Evolutionary conservation across 2,888 invertebrate genomes (phyloP).

Genomic region (Micoletzkya japonica): DNA sequence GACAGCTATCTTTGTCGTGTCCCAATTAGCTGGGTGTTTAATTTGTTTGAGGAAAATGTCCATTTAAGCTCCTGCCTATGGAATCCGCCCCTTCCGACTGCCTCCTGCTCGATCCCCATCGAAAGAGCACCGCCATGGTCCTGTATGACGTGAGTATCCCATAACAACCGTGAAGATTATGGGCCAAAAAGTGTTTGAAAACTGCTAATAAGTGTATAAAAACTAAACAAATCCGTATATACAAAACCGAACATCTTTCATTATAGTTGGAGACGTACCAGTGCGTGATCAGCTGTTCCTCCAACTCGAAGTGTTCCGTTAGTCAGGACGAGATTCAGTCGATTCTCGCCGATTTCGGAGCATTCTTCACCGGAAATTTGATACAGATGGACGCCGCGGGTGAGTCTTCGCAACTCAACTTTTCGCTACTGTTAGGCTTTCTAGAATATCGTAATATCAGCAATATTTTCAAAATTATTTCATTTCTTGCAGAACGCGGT

Average conservation of each 20-base stretch:
- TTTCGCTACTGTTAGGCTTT: no score
- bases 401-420: no score
- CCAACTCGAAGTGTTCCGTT: slow-evolving; percentile 36
- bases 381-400: no score
- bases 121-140: slow-evolving; percentile 44
- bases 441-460: no score
- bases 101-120: slow-evolving; percentile 40
- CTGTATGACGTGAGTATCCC: slow-evolving; percentile 41
- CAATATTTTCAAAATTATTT: no score
- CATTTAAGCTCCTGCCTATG: slow-evolving; percentile 11
- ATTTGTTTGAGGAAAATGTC: background rate
- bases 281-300: slow-evolving; percentile 42
- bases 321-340: slow-evolving; percentile 33
- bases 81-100: slow-evolving; percentile 29
- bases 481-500: background rate
- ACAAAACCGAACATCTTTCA: background rate
- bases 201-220: background rate
- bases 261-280: slow-evolving; percentile 41
- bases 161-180: background rate
- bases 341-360: slow-evolving; percentile 41
- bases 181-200: background rate
- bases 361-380: slow-evolving; percentile 19
- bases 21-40: background rate
- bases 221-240: background rate
- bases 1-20: background rate